Evolutionary conservation across 2,113 vertebrate genomes (phyloP), one percentile per base, ranked within the genome.

Genomic region (Pomatostomus ruficeps): DNA sequence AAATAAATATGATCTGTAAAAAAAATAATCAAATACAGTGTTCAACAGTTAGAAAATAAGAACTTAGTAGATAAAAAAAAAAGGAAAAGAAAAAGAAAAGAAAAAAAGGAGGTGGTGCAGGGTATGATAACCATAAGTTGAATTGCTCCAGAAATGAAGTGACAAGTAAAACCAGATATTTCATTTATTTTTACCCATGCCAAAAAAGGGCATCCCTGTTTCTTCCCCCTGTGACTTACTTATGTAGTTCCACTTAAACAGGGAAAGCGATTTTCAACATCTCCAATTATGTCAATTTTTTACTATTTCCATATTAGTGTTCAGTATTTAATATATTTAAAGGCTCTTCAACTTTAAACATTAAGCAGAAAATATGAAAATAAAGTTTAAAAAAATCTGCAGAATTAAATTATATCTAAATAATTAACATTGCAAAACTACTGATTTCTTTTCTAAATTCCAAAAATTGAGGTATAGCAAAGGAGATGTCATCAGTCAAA

Each of bases 1-100:
- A 99, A 99, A 99, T 99, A 99, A 99, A 99, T 99, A 99, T 98
- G 98, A 99, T 99, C 98, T 98, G 98, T 99, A 98, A 98, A 98
- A 98, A 97, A 96, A 96, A 91, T 88, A 96, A 97, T 98, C 97
- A 96, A 99, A 99, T 98, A 98, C 98, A 99, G 98, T 99, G 98
- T 99, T 99, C 90, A 99, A 99, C 98, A 98, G 97, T 98, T 98
- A 98, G 97, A 98, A 98, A 98, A 98, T 96, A 98, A 98, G 97
- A 98, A 98, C 98, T 97, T 88, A 97, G 94, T 95, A 98, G 96
- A 98, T 95, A 97, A 97, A 97, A 98, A 97, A 97, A 85, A 40
- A 58, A 26, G 22, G 10, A 28, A 65, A 83, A 54, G 21, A 14
- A 84, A 66, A 71, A 43, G 8, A 75, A 86, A 61, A 59, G 13